Evolutionary conservation across 2,888 invertebrate species (phyloP).

Genomic region (Temnothorax rugatulus): DNA sequence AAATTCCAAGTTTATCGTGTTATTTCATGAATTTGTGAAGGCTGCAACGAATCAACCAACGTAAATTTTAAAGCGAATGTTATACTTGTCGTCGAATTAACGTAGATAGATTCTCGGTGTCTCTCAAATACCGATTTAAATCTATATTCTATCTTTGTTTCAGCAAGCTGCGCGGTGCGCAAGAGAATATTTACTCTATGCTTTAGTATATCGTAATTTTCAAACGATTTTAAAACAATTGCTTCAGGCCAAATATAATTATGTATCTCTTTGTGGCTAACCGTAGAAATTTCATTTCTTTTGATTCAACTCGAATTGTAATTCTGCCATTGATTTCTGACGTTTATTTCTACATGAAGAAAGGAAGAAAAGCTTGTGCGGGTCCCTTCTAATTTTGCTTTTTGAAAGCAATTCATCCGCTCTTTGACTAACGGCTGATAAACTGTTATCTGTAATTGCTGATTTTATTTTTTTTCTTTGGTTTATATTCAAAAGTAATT

Average conservation of each 20-base stretch:
- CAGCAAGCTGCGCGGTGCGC: background rate
- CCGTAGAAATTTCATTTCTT: conserved; percentile 55
- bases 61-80: conserved; percentile 63
- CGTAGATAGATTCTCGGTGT: background rate
- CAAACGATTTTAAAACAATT: conserved; percentile 55
- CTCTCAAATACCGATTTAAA: conserved; percentile 25
- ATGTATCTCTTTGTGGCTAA: conserved; percentile 47
- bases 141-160: background rate
- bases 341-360: conserved; percentile 56
- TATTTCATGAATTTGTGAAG: conserved; percentile 67
- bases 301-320: conserved; percentile 48
- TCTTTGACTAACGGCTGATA: conserved; percentile 63
- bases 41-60: conserved; percentile 56
- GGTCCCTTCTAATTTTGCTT: conserved; percentile 36
- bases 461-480: background rate
- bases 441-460: conserved; percentile 47
- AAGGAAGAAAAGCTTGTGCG: conserved; percentile 26
- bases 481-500: conserved; percentile 16
- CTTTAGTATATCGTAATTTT: conserved; percentile 15
- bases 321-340: conserved; percentile 43
- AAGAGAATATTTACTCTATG: background rate
- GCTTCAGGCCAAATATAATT: conserved; percentile 58
- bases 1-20: conserved; percentile 34
- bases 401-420: conserved; percentile 60
- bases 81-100: conserved; percentile 39